Base-by-base conservation (phyloP, 2,888 invertebrate species). In the Linnaemya vulpina region DNA sequence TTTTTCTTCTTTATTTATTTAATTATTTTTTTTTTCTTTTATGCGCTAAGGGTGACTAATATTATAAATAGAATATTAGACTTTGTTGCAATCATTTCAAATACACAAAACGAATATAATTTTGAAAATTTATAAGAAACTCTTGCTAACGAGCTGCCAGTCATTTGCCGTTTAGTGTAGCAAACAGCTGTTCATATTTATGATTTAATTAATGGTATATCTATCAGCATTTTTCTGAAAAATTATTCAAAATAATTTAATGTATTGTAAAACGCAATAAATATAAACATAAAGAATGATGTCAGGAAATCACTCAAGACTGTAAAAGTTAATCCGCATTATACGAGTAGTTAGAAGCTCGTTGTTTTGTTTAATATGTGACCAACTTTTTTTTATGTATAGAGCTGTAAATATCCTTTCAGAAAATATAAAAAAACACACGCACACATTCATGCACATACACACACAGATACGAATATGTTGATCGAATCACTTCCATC, bases 21-120 rank as follows among this genome's bases (percentile, higher is more conserved):
- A 15, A 30, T 17, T 60, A 58, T n/a, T 60, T 55, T 40, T 49
- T 63, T 9, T 51, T 25, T 53, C 22, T 51, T 58, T 40, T 15
- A 73, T 60, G 67, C 53, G 13, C 73, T 53, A 71, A 60, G 65
- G 20, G 40, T 43, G 15, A 15, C 68, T 75, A n/a, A 62, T 68
- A 17, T 46, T 58, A 17, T 10, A 5, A 25, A 40, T 10, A 38
- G 30, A 10, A 40, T 40, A 20, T 60, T 20, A 30, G 7, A 58
- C 9, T n/a, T 38, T 11, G 11, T 38, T 38, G 38, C 60, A 35
- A n/a, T 9, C 30, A n/a, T 38, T 60, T 17, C 9, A 20, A 17
- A 11, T 13, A 11, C 40, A 3, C 30, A 5, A 1, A 22, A n/a
- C n/a, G n/a, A 20, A n/a, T 0, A 30, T 58, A 2, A 60, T 38